Evolutionary conservation across 2,113 vertebrate species (phyloP).

Genomic region (Chauna torquata): DNA sequence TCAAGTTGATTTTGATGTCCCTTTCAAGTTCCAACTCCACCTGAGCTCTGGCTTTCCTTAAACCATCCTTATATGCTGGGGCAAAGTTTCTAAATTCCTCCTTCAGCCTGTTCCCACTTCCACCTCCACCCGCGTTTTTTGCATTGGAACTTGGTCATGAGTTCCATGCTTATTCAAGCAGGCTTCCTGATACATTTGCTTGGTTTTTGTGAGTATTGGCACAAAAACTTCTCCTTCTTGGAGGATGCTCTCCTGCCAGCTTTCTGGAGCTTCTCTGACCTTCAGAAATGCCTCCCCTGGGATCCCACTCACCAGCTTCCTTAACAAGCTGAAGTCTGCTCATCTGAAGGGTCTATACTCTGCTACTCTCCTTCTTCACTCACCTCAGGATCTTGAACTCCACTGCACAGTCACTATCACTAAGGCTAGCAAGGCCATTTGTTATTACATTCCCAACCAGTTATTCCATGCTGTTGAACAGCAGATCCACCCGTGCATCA

Average conservation of each 20-base stretch:
- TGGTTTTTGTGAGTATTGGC: neutral
- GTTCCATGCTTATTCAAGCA: neutral
- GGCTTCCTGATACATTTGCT: neutral
- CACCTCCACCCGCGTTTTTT: neutral
- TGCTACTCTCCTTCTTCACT: neutral
- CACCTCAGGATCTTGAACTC: neutral
- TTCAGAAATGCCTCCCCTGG: neutral
- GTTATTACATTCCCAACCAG: neutral
- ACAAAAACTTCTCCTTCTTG: neutral
- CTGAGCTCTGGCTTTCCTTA: neutral
- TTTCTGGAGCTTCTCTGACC: neutral
- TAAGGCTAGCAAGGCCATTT: neutral
- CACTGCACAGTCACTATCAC: neutral
- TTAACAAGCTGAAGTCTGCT: neutral
- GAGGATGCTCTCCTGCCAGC: neutral
- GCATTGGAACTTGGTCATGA: neutral
- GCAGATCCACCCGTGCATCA: neutral
- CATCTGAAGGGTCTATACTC: neutral
- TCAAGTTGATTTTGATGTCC: neutral
- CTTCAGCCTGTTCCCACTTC: neutral
- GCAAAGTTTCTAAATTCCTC: neutral
- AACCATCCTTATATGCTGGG: neutral
- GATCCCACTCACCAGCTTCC: neutral
- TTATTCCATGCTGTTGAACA: neutral
- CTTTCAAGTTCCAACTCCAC: neutral